Evolutionary conservation across 2,888 invertebrate species (phyloP).

Genomic region (Epinotia demarniana): DNA sequence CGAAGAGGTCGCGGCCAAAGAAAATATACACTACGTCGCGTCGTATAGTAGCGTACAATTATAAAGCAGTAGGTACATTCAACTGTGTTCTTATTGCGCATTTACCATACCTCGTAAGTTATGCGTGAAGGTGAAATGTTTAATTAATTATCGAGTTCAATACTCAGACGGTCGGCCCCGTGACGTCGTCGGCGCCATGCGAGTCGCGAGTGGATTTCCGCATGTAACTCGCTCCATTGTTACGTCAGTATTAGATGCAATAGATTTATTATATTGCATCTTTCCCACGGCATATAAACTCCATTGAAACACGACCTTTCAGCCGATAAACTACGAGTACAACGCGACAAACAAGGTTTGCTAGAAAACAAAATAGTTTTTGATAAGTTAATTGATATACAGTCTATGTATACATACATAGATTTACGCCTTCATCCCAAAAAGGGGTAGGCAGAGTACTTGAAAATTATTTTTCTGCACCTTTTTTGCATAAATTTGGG

Average conservation of each 20-base stretch:
- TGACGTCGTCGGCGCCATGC: slow-evolving; percentile 46
- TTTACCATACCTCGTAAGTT: slow-evolving; percentile 50
- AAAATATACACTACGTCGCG: slow-evolving; percentile 2
- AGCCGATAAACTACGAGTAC: not conserved
- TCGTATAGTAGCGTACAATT: slow-evolving; percentile 33
- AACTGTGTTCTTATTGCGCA: slow-evolving; percentile 49
- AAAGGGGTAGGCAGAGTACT: too few relatives aligned
- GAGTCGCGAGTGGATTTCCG: slow-evolving; percentile 49
- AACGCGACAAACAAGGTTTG: slow-evolving; percentile 3
- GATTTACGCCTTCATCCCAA: too few relatives aligned
- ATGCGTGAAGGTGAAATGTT: slow-evolving; percentile 63
- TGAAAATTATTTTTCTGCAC: too few relatives aligned
- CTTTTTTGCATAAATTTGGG: too few relatives aligned
- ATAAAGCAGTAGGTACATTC: slow-evolving; percentile 13
- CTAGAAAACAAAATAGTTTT: not conserved
- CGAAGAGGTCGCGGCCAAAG: slow-evolving; percentile 20
- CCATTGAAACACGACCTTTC: slow-evolving; percentile 13
- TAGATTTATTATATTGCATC: slow-evolving; percentile 35
- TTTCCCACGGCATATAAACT: slow-evolving; percentile 27
- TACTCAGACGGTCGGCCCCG: slow-evolving; percentile 67
- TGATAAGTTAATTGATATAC: not conserved
- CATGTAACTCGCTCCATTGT: slow-evolving; percentile 9
- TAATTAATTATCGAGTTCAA: slow-evolving; percentile 67
- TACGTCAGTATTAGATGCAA: slow-evolving; percentile 39
- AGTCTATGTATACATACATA: too few relatives aligned